Base-by-base conservation (phyloP, 2,113 vertebrate genomes). In the Malurus alboscapulatus region DNA sequence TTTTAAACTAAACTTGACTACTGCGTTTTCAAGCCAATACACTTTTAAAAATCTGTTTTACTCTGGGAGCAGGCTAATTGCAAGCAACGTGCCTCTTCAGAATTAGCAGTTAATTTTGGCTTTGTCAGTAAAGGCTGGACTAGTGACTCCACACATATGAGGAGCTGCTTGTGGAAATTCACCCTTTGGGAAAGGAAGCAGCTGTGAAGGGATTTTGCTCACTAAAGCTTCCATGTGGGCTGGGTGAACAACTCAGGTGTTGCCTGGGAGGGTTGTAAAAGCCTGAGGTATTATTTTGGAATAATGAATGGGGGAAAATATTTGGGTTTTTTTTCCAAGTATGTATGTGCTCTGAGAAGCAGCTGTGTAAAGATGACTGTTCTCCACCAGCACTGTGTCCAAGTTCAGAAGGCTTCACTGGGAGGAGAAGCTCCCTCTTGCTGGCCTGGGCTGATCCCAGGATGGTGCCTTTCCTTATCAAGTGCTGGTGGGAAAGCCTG, bases 1-100 rank as follows among this genome's bases (percentile, higher is more conserved):
- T 96, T 94, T 96, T 94, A 93, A 97, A 94, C 95, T 97, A 89
- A 97, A 94, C 94, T 90, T 75, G 88, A 97, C 75, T 97, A 91
- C 94, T 95, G 83, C 95, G 57, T 97, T 96, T 91, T 96, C 92
- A 92, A 96, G 97, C 88, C 82, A 80, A 71, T 94, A 76, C n/a
- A 84, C 71, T 89, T 73, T 88, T 82, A 42, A 32, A 87, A 57
- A 91, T 87, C 58, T 94, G 53, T 94, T 96, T 80, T 95, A 90
- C 77, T 88, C 69, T 0, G 68, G 75, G 82, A 95, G 85, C 86
- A 95, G 67, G 57, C 87, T 89, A 90, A 94, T 69, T 96, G 94
- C 96, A 83, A 95, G 84, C 75, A 96, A 50, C 63, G 86, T 95
- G 61, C 93, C 61, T 91, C 90, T 96, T 95, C 82, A 91, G 93